Conservation (phyloP, 1,140 invertebrate genomes). For the Chironomus tepperi region DNA sequence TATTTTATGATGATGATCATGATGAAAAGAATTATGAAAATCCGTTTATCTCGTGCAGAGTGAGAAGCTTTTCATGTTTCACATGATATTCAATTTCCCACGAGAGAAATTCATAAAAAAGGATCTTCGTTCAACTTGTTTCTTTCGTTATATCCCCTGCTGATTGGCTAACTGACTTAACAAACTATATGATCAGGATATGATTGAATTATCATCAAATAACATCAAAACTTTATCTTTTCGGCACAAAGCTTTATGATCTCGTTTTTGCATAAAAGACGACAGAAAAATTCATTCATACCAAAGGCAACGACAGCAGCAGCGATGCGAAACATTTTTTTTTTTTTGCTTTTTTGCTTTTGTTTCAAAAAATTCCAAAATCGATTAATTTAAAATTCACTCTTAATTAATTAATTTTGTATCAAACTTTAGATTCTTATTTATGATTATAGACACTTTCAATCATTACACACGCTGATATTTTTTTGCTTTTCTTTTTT, state of each 20-base stretch:
- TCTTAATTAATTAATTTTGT: not conserved
- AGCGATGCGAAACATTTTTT: not conserved
- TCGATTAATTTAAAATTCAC: not conserved
- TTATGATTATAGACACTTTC: not conserved
- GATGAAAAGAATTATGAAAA: constrained; percentile 10
- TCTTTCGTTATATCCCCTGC: no score
- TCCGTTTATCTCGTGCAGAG: not conserved
- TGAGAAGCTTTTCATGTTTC: not conserved
- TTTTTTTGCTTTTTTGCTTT: not conserved
- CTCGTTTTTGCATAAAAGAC: not conserved
- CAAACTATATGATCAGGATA: not conserved
- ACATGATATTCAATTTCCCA: not conserved
- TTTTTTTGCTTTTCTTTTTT: no score
- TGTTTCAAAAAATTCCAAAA: no score
- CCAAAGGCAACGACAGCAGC: not conserved
- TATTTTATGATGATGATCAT: not conserved
- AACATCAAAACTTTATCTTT: not conserved
- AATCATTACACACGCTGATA: constrained; percentile 1
- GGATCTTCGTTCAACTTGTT: no score
- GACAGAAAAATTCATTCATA: not conserved
- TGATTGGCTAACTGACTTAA: no score
- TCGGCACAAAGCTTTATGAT: constrained; percentile 6
- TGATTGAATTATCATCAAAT: not conserved
- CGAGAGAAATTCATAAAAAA: not conserved
- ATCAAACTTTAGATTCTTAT: no score